A percentile compares a stretch with the other conserved stretches of the same genome.
Conservation (phyloP, 2,113 vertebrate genomes). For the Tretioscincus oriximinensis region DNA sequence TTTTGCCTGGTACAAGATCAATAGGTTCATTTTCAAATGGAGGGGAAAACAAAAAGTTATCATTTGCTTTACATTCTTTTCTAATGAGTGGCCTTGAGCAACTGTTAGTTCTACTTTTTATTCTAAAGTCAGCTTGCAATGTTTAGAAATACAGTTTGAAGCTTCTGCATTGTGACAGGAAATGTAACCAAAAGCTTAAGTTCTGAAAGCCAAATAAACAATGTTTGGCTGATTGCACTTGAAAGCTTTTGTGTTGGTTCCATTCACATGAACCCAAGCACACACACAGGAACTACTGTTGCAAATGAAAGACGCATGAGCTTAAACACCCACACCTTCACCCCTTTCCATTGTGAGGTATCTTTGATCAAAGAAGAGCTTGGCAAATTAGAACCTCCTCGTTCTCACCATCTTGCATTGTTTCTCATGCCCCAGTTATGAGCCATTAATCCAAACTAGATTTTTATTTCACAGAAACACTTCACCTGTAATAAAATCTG, state of each 20-base stretch:
- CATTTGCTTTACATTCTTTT: conserved; percentile 31
- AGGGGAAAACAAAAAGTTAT: not conserved
- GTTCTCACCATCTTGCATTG: not conserved
- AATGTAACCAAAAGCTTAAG: conserved; percentile 27
- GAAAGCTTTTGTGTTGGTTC: conserved; percentile 11
- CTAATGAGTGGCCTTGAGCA: not conserved
- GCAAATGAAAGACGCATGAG: not conserved
- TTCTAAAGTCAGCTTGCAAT: conserved; percentile 10
- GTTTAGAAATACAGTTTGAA: conserved; percentile 21
- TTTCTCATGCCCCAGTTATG: not conserved
- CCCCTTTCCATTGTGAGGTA: not conserved
- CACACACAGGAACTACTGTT: conserved; percentile 13
- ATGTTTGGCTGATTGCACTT: conserved; percentile 21
- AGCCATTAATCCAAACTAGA: not conserved
- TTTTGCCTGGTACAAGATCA: not conserved
- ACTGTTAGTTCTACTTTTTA: conserved; percentile 22
- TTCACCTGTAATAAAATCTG: not conserved
- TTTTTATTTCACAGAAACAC: not conserved
- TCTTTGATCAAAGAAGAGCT: not conserved
- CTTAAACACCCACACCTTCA: not conserved
- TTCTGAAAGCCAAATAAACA: conserved; percentile 35
- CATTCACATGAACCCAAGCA: not conserved
- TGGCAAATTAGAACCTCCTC: not conserved
- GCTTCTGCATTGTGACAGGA: conserved; percentile 26
- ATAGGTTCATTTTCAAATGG: conserved; percentile 1